phyloP scores from a whole-genome alignment of 2,113 vertebrate species.

The Cryptotis parvus region DNA sequence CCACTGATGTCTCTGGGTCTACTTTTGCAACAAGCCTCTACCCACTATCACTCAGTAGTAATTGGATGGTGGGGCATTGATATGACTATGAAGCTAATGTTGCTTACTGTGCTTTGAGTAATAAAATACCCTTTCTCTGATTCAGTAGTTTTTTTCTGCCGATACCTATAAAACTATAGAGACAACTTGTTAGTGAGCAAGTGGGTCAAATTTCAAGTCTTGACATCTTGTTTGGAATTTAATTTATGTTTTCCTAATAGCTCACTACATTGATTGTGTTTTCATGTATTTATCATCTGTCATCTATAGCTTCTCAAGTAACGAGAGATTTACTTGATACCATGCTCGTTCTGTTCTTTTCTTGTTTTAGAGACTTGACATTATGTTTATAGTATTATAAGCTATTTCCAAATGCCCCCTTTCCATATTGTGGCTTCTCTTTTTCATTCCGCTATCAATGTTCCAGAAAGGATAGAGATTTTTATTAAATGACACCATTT shows the following conservation, averaged over 20 bases:
- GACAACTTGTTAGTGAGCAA: constrained; percentile 31
- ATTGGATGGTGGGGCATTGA: no score
- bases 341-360: not conserved
- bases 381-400: not conserved
- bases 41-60: no score
- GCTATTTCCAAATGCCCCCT: not conserved
- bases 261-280: not conserved
- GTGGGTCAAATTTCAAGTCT: not conserved
- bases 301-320: not conserved
- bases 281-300: not conserved
- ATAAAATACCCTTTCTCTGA: constrained; percentile 24
- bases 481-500: not conserved
- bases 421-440: not conserved
- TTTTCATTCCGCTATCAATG: constrained; percentile 19
- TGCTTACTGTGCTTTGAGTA: not conserved
- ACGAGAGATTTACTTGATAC: not conserved
- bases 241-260: not conserved
- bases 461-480: constrained; percentile 25
- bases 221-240: not conserved
- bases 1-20: no score
- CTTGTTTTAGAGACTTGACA: constrained; percentile 29
- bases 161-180: not conserved
- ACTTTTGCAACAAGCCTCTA: no score
- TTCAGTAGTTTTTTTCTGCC: not conserved
- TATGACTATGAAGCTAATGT: not conserved